Evolutionary conservation across 2,797 vertebrate species (phyloP), one percentile per base, ranked within the genome.

Genomic region (Oryzias dopingdopingensis): DNA sequence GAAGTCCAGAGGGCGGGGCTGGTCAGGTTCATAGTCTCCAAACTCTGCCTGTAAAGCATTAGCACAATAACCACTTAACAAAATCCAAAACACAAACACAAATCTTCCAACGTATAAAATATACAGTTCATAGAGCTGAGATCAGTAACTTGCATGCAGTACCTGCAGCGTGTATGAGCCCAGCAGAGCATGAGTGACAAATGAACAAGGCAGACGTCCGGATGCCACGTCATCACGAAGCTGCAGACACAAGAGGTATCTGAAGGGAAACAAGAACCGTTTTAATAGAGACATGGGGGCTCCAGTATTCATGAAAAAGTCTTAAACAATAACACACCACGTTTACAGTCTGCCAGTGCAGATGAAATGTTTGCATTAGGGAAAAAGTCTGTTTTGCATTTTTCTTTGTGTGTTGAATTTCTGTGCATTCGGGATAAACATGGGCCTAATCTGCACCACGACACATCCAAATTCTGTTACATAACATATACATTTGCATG

Each of bases 221-320:
- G 93, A 94, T 16, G 89, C 82, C 46, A 99, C 93, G 74, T 99
- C 96, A 81, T 98, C 93, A 44, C 97, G 92, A 56, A 99, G 93
- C 87, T 99, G 97, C 81, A 98, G 95, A 90, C 97, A 99, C 87
- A 99, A 79, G 82, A 95, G 94, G 80, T 98, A 99, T 89, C 97
- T 99, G 68, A 46, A 55, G 48, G 40, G 62, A 10, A n/a, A 15
- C 10, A 16, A 8, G n/a, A 59, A 43, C 46, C 14, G 46, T 40
- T n/a, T 42, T 4, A 8, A 20, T 18, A 1, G 4, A 10, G 1
- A 4, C 4, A 17, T 14, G 12, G 1, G 16, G 2, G n/a, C 15
- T n/a, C n/a, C 42, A 1, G 14, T 7, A n/a, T 43, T 43, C n/a
- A 43, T 43, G 14, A 44, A 45, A 18, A 46, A 46, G 49, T 43